phyloP scores from a whole-genome alignment of 37 sponge, comb jelly and placozoan species.

The Corticium candelabrum region DNA sequence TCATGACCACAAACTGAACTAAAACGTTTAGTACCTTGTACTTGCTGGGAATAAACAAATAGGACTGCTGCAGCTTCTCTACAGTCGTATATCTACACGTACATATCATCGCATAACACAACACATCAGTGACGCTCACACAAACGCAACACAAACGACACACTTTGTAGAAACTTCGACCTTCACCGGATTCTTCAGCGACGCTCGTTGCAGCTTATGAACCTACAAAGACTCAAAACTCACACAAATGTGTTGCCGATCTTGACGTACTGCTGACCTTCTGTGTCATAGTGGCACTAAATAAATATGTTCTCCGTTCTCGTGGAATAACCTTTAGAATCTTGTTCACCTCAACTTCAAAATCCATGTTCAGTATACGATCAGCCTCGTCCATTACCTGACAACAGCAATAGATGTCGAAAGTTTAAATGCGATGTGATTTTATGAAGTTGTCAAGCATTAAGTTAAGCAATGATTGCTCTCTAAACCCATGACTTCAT shows the following conservation, averaged over 20 bases:
- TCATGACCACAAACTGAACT: too few relatives aligned
- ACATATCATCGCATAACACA: too few relatives aligned
- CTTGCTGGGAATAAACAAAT: conserved; percentile 91
- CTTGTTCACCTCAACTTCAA: conserved; percentile 96
- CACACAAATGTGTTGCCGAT: background rate
- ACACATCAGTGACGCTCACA: too few relatives aligned
- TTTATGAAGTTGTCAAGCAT: too few relatives aligned
- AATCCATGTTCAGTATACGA: conserved; percentile 97
- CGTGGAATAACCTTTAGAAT: conserved; percentile 81
- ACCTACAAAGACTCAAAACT: conserved; percentile 29
- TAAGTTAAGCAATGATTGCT: too few relatives aligned
- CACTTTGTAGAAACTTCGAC: conserved; percentile 96
- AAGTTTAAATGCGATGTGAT: too few relatives aligned
- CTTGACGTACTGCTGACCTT: conserved; percentile 24
- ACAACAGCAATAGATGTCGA: background rate
- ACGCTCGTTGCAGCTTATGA: conserved; percentile 91
- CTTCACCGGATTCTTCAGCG: conserved; percentile 83
- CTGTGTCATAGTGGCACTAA: conserved; percentile 98
- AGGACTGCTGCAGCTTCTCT: conserved; percentile 87
- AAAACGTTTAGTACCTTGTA: conserved; percentile 83
- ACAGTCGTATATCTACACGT: conserved; percentile 77
- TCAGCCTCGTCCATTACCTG: conserved; percentile 96
- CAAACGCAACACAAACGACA: background rate
- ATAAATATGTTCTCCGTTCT: conserved; percentile 84
- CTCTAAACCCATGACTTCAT: too few relatives aligned